Evolutionary conservation across 2,888 invertebrate genomes (phyloP).

Genomic region (Terebella lapidaria): DNA sequence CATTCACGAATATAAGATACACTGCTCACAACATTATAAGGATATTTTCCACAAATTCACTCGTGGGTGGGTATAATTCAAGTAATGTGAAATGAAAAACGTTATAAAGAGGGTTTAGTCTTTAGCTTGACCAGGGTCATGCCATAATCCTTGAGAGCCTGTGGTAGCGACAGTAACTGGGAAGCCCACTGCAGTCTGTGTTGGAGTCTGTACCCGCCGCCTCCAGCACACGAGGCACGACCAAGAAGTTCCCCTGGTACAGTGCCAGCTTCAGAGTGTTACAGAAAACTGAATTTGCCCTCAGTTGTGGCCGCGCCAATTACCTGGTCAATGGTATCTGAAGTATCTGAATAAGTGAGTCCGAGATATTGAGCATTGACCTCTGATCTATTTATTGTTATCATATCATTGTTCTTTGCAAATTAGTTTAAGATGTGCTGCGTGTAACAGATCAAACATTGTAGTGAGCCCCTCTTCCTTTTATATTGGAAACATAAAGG

Average conservation of each 20-base stretch:
- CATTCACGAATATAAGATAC: too few species aligned
- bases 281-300: neutral
- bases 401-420: slow-evolving; percentile 1
- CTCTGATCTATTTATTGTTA: slow-evolving; percentile 14
- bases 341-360: too few species aligned
- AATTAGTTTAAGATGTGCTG: slow-evolving; percentile 9
- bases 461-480: too few species aligned
- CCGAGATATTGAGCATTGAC: slow-evolving; percentile 14
- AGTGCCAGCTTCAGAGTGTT: slow-evolving; percentile 5
- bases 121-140: neutral
- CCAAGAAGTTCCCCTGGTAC: neutral
- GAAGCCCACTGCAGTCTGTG: neutral
- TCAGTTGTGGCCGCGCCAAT: slow-evolving; percentile 7
- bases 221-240: too few species aligned
- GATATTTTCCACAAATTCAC: too few species aligned
- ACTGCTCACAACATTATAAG: too few species aligned
- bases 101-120: too few species aligned
- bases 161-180: neutral
- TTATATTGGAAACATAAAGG: too few species aligned
- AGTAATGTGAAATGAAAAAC: too few species aligned
- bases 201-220: neutral
- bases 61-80: too few species aligned
- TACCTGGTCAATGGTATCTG: slow-evolving; percentile 27
- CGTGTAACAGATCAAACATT: neutral
- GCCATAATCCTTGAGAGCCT: neutral